Conservation (phyloP, 2,888 invertebrate species). For the Phytoseiulus persimilis region DNA sequence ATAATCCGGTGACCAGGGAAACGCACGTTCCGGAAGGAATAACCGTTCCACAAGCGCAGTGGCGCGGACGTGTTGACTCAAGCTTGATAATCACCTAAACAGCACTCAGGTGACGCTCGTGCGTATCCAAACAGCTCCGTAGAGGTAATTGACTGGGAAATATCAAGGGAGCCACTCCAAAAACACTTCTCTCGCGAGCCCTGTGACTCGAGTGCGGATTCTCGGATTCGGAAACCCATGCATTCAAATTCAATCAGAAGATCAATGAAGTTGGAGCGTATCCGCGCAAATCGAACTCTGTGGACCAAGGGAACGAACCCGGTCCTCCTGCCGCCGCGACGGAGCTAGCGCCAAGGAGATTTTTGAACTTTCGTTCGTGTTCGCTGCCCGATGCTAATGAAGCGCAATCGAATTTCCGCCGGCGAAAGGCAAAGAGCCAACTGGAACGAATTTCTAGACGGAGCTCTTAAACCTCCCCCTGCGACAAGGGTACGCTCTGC, state of each 20-base stretch:
- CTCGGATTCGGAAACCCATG: too few relatives aligned
- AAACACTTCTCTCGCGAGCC: too few relatives aligned
- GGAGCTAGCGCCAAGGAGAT: neutral
- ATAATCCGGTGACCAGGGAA: neutral
- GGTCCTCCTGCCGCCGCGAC: neutral
- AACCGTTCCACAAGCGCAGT: neutral
- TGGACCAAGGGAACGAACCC: neutral
- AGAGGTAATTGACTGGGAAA: too few relatives aligned
- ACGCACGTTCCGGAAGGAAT: neutral
- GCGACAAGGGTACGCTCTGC: neutral
- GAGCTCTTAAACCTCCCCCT: neutral
- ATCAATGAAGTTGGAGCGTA: too few relatives aligned
- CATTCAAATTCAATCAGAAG: too few relatives aligned
- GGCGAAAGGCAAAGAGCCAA: neutral
- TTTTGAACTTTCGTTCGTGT: neutral
- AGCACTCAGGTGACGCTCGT: too few relatives aligned
- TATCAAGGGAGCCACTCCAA: too few relatives aligned
- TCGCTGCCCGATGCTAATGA: neutral
- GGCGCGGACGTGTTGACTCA: neutral
- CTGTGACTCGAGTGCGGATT: too few relatives aligned
- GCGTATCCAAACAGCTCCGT: too few relatives aligned
- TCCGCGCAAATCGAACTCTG: too few relatives aligned
- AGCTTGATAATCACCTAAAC: neutral
- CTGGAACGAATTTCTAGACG: neutral
- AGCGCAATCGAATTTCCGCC: neutral